Evolutionary conservation across 2,888 invertebrate genomes (phyloP), one percentile per base, ranked within the genome.

Genomic region (Heliconius aoede): DNA sequence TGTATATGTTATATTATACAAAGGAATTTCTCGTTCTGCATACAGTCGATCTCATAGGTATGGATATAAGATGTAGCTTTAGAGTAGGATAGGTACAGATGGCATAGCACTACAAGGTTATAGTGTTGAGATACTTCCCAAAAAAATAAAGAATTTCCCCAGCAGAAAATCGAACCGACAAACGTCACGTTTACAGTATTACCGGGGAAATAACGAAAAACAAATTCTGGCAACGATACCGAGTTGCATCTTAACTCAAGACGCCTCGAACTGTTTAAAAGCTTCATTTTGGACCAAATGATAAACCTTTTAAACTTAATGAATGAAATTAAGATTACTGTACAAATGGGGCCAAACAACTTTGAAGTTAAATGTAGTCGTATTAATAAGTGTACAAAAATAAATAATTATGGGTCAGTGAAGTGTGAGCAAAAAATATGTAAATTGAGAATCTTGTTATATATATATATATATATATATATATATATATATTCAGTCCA

Each of bases 251-350:
- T 72, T 28, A 72, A 72, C 18, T 40, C 24, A 21, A 72, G 61
- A 61, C 26, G 69, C 24, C 18, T 55, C 28, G n/a, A 69, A 69
- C 24, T 24, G 32, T 69, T 69, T 55, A 55, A 69, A 69, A 69
- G 69, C 55, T 69, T 55, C 15, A 8, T 55, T 30, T 21, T 55
- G 32, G 3, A n/a, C 30, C n/a, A n/a, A 55, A 55, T 55, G 69
- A 69, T 55, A 69, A 69, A 69, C 55, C 55, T 32, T 55, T 69
- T 69, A 55, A 69, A 32, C 55, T 69, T 69, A 55, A 69, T 55
- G 15, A 69, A 32, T n/a, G 55, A 69, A 32, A 55, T 32, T 55
- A 55, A 32, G 32, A 69, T 69, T 28, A 15, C 15, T 55, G 51
- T 24, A 32, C 30, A 24, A 55, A 55, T 30, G 21, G 51, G 9